Conservation (phyloP, 2,113 vertebrate species). For the Lepus americanus region DNA sequence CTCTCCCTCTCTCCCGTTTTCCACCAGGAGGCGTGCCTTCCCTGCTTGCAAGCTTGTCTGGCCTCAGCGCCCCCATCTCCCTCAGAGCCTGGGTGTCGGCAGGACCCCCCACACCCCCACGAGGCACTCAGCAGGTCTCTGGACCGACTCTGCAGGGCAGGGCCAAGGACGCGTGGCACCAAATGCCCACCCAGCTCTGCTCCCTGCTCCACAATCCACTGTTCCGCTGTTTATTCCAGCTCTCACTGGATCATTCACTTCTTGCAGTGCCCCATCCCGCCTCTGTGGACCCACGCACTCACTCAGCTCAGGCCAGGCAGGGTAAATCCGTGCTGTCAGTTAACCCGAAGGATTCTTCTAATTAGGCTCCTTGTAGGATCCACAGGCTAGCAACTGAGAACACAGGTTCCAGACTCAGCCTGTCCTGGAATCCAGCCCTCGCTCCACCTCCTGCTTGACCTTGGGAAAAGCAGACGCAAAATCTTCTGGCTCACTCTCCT, state of each 20-base stretch:
- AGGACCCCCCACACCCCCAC: too few species aligned
- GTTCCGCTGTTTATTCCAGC: background rate
- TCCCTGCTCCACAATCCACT: background rate
- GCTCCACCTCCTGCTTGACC: background rate
- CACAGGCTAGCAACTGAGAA: background rate
- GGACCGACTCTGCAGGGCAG: background rate
- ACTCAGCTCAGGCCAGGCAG: background rate
- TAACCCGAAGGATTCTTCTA: background rate
- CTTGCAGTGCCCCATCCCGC: background rate
- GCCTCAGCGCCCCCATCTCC: background rate
- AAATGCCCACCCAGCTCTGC: background rate
- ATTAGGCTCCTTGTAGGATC: background rate
- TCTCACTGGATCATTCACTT: background rate
- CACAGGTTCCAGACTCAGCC: background rate
- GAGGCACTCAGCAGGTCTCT: background rate
- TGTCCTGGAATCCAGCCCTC: background rate
- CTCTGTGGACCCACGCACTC: background rate
- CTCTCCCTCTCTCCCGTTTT: background rate
- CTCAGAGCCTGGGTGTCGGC: background rate
- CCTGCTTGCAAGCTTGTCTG: background rate
- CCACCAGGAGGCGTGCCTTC: accelerated
- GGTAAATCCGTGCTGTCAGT: background rate
- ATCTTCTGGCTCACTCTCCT: background rate
- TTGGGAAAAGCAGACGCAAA: background rate
- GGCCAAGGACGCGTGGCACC: background rate